phyloP scores from a whole-genome alignment of 2,888 invertebrate genomes.

The Acleris cristana region DNA sequence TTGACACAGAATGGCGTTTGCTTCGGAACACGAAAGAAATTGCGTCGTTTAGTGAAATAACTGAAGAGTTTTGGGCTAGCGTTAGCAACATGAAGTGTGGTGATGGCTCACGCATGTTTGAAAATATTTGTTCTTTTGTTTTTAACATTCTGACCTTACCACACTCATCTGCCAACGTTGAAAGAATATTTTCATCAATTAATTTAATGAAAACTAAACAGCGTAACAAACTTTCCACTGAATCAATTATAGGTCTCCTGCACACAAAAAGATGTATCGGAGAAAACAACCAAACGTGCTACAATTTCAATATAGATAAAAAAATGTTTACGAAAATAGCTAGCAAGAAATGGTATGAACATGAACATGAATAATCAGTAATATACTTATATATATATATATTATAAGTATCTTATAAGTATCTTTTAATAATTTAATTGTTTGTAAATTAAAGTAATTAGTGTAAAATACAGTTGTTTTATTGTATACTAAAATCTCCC shows the following conservation, averaged over 20 bases:
- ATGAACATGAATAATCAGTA: neutral
- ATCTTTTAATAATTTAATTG: no score
- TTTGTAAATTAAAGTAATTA: no score
- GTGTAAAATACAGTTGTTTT: no score
- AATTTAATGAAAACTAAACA: slow-evolving; percentile 27
- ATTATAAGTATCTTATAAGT: no score
- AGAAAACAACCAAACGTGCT: slow-evolving; percentile 26
- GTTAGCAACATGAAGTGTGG: slow-evolving; percentile 1
- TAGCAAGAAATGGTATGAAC: neutral
- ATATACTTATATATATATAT: no score
- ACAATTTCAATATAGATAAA: slow-evolving; percentile 7
- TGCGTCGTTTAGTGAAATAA: slow-evolving; percentile 5
- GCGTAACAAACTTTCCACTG: slow-evolving; percentile 30
- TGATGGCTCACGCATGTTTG: neutral
- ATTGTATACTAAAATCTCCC: no score
- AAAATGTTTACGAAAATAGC: no score
- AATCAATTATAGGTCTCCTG: slow-evolving; percentile 30
- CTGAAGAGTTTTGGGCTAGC: slow-evolving; percentile 2
- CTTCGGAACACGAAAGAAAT: slow-evolving; percentile 4
- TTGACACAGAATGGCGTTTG: slow-evolving; percentile 10
- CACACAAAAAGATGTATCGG: slow-evolving; percentile 29
- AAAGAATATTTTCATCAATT: slow-evolving; percentile 19
- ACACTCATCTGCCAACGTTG: slow-evolving; percentile 37
- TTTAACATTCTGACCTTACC: slow-evolving; percentile 36
- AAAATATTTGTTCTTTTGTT: slow-evolving; percentile 8